Evolutionary conservation across 2,888 invertebrate genomes (phyloP), one percentile per base, ranked within the genome.

Genomic region (Caenorhabditis drosophilae): DNA sequence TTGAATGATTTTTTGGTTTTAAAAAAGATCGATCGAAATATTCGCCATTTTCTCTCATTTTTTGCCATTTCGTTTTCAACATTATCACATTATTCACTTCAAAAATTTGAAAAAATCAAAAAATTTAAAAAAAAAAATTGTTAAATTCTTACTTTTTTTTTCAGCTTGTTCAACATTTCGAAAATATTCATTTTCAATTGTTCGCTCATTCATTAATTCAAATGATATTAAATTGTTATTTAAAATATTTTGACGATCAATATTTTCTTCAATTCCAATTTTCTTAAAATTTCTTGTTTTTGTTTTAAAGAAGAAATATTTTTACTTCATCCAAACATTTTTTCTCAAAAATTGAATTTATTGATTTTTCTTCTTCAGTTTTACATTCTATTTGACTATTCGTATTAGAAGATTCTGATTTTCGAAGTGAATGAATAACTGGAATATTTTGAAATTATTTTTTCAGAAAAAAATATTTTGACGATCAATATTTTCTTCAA

Each of bases 161-260:
- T 42, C 42, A 4, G 42, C 42, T 42, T 42, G 42, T n/a, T 42
- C 42, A 6, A 42, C 42, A 23, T 42, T 42, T 23, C 42, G 23
- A 42, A 42, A 42, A 42, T 11, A 42, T n/a, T 18, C 16, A 42
- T 22, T 42, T 23, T 42, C 42, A n/a, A 42, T 25, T 23, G 22
- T 3, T 42, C 42, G 7, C 20, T 42, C 42, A 22, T 22, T n/a
- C 23, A 42, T 20, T 9, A 22, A 9, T 42, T 23, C 23, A 42
- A 23, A 11, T n/a, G 18, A 7, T 23, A n/a, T 23, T 20, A 16
- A n/a, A 4, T 20, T 20, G 4, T 40, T 40, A 4, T 36, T 16
- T 36, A 4, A 16, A 40, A 3, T n/a, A 2, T 42, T 15, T 15
- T 42, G 23, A 12, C 25, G 22, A 23, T 42, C n/a, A 3, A 23